Conservation (phyloP, 2,113 vertebrate genomes). For the Etia nguti region DNA sequence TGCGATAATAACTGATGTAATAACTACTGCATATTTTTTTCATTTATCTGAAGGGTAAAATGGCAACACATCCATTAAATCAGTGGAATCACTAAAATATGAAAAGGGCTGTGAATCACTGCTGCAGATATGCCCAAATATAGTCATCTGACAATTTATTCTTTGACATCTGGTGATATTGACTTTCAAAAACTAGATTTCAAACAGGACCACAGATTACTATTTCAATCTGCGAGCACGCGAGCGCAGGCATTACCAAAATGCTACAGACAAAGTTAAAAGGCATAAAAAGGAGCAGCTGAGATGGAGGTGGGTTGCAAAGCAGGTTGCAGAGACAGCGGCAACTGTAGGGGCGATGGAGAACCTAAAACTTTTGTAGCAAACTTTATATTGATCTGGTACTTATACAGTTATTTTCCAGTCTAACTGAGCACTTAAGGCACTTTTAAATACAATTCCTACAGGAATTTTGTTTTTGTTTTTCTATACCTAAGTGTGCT, state of each 20-base stretch:
- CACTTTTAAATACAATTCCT: neutral
- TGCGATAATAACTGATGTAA: neutral
- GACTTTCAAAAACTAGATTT: neutral
- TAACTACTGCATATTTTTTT: neutral
- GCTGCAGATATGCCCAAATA: neutral
- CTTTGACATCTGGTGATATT: neutral
- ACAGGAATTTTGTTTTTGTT: rapidly evolving
- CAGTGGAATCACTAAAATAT: neutral
- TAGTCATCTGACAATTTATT: neutral
- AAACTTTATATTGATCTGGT: neutral
- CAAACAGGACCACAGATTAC: neutral
- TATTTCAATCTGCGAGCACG: neutral
- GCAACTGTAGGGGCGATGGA: neutral
- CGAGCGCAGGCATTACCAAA: neutral
- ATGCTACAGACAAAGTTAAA: neutral
- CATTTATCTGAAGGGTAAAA: neutral
- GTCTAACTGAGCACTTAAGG: neutral
- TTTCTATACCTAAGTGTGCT: neutral
- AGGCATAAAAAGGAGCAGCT: neutral
- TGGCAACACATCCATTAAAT: neutral
- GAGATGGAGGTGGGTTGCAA: neutral
- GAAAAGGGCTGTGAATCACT: neutral
- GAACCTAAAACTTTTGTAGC: neutral
- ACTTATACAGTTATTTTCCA: neutral
- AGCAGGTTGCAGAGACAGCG: neutral